Percentiles rank a stretch among this genome's conserved stretches.
Conservation (phyloP, 1,140 invertebrate species). For the Aethina tumida region DNA sequence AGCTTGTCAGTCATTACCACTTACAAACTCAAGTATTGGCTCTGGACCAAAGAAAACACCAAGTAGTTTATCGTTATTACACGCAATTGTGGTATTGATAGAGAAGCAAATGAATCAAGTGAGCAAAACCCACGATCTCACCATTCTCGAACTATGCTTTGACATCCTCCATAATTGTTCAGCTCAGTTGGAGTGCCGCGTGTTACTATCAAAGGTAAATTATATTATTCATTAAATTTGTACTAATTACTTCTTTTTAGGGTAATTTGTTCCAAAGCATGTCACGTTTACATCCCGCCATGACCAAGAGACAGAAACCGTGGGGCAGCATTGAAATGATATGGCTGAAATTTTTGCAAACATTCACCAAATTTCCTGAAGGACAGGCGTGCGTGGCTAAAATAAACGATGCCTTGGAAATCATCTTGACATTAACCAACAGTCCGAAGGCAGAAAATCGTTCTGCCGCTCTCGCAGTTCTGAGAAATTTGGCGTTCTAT, state of each 20-base stretch:
- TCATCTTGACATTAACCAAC: slow-evolving; percentile 25
- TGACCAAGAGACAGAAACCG: slow-evolving; percentile 35
- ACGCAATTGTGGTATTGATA: slow-evolving; percentile 38
- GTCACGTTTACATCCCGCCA: slow-evolving; percentile 35
- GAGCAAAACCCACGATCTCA: slow-evolving; percentile 35
- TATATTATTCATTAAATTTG: not conserved
- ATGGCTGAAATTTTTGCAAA: slow-evolving; percentile 41
- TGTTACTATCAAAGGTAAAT: slow-evolving; percentile 42
- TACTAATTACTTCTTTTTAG: slow-evolving; percentile 21
- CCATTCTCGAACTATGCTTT: slow-evolving; percentile 38
- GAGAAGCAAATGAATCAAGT: slow-evolving; percentile 41
- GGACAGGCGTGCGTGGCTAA: slow-evolving; percentile 30
- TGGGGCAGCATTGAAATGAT: slow-evolving; percentile 33
- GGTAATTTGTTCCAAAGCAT: slow-evolving; percentile 36
- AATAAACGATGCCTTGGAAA: slow-evolving; percentile 25
- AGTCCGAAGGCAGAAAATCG: slow-evolving; percentile 22
- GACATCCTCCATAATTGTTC: slow-evolving; percentile 41
- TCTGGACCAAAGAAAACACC: slow-evolving; percentile 42
- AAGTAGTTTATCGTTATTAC: slow-evolving; percentile 40
- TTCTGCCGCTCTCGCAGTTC: slow-evolving; percentile 23
- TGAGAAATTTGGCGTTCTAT: slow-evolving; percentile 36
- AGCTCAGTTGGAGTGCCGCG: slow-evolving; percentile 41
- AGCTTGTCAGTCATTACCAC: slow-evolving; percentile 41
- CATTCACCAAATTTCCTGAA: slow-evolving; percentile 36
- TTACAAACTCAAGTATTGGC: slow-evolving; percentile 43